phyloP scores from a whole-genome alignment of 1,140 invertebrate genomes.

The Vanessa atalanta region DNA sequence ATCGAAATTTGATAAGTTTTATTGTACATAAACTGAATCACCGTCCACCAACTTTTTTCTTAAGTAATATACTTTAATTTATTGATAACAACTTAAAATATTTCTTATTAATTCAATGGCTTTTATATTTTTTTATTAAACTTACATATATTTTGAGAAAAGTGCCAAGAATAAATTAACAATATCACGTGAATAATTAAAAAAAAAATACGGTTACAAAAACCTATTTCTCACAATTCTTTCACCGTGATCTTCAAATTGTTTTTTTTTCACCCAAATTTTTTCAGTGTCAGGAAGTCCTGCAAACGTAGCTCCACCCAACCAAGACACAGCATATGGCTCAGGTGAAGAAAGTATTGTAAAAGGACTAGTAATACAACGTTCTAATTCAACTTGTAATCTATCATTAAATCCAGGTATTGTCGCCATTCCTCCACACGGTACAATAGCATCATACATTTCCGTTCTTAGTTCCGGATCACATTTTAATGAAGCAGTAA shows the following conservation, averaged over 20 bases:
- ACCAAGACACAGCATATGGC: constrained; percentile 55
- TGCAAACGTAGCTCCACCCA: constrained; percentile 67
- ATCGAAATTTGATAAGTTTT: no score
- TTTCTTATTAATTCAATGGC: no score
- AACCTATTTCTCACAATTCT: constrained; percentile 65
- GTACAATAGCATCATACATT: constrained; percentile 53
- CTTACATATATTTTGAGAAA: no score
- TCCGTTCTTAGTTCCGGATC: constrained; percentile 53
- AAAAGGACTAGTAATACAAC: constrained; percentile 39
- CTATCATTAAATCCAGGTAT: constrained; percentile 54
- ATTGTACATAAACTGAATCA: no score
- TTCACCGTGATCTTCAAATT: constrained; percentile 61
- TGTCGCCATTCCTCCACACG: constrained; percentile 56
- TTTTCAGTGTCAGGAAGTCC: constrained; percentile 49
- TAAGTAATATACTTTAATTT: no score
- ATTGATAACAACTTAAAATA: no score
- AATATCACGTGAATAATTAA: background rate
- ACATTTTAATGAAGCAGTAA: constrained; percentile 51
- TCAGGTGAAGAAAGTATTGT: constrained; percentile 50
- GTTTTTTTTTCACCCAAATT: constrained; percentile 57
- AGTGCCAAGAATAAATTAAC: background rate
- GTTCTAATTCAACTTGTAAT: constrained; percentile 48
- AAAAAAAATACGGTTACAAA: constrained; percentile 27
- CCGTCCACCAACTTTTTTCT: no score
- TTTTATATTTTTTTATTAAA: no score